Percentiles rank a stretch among this genome's conserved stretches.
phyloP scores from a whole-genome alignment of 2,888 invertebrate genomes.

The Oxytorus armatus region DNA sequence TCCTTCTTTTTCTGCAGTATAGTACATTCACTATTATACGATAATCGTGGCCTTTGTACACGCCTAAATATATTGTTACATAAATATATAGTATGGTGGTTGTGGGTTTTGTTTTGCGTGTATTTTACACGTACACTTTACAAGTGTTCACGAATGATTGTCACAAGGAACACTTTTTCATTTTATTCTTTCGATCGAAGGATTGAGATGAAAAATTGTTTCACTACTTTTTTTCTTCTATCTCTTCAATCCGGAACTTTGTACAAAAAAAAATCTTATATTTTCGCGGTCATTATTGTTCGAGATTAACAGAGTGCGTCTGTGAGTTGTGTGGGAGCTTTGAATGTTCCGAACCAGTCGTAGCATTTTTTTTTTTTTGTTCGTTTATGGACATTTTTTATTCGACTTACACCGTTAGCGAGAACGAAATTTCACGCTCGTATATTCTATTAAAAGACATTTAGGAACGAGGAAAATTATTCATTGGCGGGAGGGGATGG shows the following conservation, averaged over 20 bases:
- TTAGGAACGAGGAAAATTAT: too few species aligned
- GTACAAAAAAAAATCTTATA: too few species aligned
- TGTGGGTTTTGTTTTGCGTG: neutral
- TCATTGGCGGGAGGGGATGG: too few species aligned
- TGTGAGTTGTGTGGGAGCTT: too few species aligned
- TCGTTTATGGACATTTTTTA: too few species aligned
- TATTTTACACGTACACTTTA: neutral
- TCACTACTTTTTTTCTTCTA: neutral
- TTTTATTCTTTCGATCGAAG: neutral
- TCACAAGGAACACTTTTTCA: conserved; percentile 15
- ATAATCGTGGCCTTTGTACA: conserved; percentile 61
- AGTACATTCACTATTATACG: conserved; percentile 39
- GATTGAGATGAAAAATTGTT: neutral
- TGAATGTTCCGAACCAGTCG: neutral
- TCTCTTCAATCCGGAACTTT: too few species aligned
- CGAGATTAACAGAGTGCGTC: too few species aligned
- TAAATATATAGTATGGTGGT: conserved; percentile 56
- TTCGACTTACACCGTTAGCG: too few species aligned
- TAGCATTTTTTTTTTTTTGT: neutral
- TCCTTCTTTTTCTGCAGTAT: conserved; percentile 32
- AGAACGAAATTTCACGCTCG: too few species aligned
- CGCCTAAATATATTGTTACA: conserved; percentile 50
- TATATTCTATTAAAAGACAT: too few species aligned
- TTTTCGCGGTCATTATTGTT: too few species aligned
- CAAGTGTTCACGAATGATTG: conserved; percentile 13